Base-by-base conservation (phyloP, 2,797 vertebrate genomes). In the Sebastes trivittatus region DNA sequence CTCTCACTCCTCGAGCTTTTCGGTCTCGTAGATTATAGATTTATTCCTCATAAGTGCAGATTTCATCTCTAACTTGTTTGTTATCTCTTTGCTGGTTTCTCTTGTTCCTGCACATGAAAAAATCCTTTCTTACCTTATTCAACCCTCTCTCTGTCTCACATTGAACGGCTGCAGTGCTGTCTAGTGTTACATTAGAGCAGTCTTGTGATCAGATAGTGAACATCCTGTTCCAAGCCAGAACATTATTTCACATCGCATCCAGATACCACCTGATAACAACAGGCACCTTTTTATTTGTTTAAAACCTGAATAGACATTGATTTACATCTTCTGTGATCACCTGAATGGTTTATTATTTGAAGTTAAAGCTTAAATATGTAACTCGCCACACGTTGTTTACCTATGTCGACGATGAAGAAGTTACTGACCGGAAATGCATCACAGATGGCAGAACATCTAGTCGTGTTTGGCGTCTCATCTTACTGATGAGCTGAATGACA, bases 181-280 rank as follows among this genome's bases (percentile, higher is more conserved):
- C 7, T 49, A 62, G 29, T 64, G 54, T 84, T 64, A 55, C 49
- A 63, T 70, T 65, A 29, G 58, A 61, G 38, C 42, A 14, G 61
- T 55, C 71, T 30, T 65, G 20, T 61, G 76, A 82, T 59, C 58
- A 56, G 36, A 73, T 54, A n/a, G n/a, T 55, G 75, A 64, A 72
- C n/a, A 59, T 82, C 63, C 36, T 2, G 8, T 58, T 5, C 56
- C 22, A 46, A 60, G n/a, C 60, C 2, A 0, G 8, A 60, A 60
- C 52, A 25, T 25, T 25, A 25, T 25, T 25, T 25, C 25, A 25
- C 25, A 23, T n/a, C 1, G 2, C 34, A n/a, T n/a, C 30, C 64
- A 67, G 60, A 60, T 58, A 25, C 20, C 30, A 3, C 10, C 5
- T 18, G 42, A 46, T 46, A 18, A 46, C 42, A 46, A 46, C 42